Evolutionary conservation across 2,888 invertebrate species (phyloP), one percentile per base, ranked within the genome.

Genomic region (Leptopilina myrica): DNA sequence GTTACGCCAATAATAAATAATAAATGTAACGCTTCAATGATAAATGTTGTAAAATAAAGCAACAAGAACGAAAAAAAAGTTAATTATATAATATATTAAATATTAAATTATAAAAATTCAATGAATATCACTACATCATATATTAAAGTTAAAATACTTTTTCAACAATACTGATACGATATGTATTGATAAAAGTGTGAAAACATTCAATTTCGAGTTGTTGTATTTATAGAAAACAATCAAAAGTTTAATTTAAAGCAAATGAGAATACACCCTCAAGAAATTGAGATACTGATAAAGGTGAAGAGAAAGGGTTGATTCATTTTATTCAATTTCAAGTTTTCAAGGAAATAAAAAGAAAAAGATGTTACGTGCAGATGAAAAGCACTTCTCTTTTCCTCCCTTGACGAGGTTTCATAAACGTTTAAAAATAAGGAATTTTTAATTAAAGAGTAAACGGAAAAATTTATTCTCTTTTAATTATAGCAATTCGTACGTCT

Each of bases 261-360:
- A 59, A 59, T 14, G 15, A 59, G 15, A 49, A 49, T 49, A 49
- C 11, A 4, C 49, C 49, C 62, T 15, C 62, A 15, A 15, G 62
- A 15, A 62, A 9, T 20, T 20, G n/a, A 8, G 62, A 62, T 62
- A 62, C 62, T 62, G 62, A 62, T 62, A 62, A 62, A 8, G 20
- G 9, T 20, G 62, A 33, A 33, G 33, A 33, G 15, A 62, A 62
- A 62, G 62, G 62, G 62, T 62, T 62, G 62, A 62, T 62, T 62
- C 62, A 62, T 62, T 62, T 15, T 62, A 62, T 62, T 62, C 62
- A 62, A 62, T 62, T 62, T 9, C 62, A 62, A 62, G 62, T 62
- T 62, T 33, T 15, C 62, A 62, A 62, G 62, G 15, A 59, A 59
- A 59, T 59, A 59, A 59, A 59, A 59, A 59, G 15, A 62, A 20